Percentiles rank a stretch among this genome's conserved stretches.
phyloP scores from a whole-genome alignment of 2,113 vertebrate species.

The Corvus moneduloides region DNA sequence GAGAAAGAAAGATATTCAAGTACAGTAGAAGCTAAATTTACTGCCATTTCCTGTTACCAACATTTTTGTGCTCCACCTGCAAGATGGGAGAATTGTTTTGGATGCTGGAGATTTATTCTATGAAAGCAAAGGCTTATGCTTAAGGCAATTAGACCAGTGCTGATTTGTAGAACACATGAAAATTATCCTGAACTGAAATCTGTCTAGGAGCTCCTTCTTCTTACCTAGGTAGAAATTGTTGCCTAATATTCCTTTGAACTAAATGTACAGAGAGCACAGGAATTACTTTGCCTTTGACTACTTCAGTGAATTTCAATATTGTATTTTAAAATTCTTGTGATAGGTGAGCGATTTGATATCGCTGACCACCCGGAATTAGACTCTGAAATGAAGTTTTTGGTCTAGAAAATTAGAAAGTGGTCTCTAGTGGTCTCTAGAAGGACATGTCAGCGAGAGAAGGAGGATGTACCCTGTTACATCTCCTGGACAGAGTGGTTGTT shows the following conservation, averaged over 20 bases:
- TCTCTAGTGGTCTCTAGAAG: background rate
- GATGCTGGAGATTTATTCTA: background rate
- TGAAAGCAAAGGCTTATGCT: background rate
- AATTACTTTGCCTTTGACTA: background rate
- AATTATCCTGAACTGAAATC: background rate
- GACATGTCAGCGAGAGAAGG: fast-evolving
- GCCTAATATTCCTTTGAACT: background rate
- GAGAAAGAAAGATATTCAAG: background rate
- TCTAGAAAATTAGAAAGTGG: background rate
- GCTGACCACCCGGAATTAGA: background rate
- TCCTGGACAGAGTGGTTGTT: background rate
- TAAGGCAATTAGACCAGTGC: background rate
- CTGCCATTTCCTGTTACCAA: background rate
- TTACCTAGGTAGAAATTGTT: background rate
- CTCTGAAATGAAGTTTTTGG: background rate
- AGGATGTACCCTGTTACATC: background rate
- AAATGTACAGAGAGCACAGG: background rate
- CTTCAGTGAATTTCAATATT: background rate
- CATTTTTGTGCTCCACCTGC: background rate
- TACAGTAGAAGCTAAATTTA: background rate
- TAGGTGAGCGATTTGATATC: background rate
- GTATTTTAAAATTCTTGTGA: background rate
- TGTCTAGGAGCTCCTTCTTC: background rate
- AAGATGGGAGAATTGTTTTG: background rate
- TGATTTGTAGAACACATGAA: background rate